phyloP scores from a whole-genome alignment of 2,113 vertebrate genomes.

The Istiophorus platypterus region DNA sequence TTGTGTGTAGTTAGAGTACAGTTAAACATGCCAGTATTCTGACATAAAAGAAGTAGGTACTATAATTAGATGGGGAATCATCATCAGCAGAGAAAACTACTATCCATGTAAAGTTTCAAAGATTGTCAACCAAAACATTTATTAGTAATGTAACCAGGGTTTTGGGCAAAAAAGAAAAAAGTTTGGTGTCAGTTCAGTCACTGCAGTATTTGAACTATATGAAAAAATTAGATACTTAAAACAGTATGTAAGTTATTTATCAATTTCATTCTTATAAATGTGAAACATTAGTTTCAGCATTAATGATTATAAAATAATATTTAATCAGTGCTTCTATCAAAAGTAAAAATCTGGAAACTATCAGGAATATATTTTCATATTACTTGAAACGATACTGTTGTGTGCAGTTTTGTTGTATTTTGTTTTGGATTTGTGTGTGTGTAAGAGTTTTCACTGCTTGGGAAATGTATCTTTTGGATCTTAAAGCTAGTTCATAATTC shows the following conservation, averaged over 20 bases:
- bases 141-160: not conserved
- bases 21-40: no score
- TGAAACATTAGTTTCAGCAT: not conserved
- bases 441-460: not conserved
- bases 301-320: not conserved
- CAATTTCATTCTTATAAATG: not conserved
- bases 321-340: not conserved
- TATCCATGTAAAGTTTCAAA: no score
- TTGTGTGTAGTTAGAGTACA: no score
- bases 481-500: slow-evolving; percentile 13
- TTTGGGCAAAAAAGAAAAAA: not conserved
- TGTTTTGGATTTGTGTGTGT: slow-evolving; percentile 5
- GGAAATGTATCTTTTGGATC: slow-evolving; percentile 13
- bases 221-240: not conserved
- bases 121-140: not conserved
- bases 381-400: slow-evolving; percentile 8
- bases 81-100: no score
- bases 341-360: not conserved
- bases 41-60: no score
- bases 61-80: no score
- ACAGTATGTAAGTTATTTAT: no score
- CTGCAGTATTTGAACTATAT: not conserved
- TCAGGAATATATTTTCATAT: slow-evolving; percentile 12
- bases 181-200: not conserved
- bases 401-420: not conserved